Percentiles rank a stretch among this genome's conserved stretches.
phyloP scores from a whole-genome alignment of 2,113 vertebrate species.

The Ameiurus melas region DNA sequence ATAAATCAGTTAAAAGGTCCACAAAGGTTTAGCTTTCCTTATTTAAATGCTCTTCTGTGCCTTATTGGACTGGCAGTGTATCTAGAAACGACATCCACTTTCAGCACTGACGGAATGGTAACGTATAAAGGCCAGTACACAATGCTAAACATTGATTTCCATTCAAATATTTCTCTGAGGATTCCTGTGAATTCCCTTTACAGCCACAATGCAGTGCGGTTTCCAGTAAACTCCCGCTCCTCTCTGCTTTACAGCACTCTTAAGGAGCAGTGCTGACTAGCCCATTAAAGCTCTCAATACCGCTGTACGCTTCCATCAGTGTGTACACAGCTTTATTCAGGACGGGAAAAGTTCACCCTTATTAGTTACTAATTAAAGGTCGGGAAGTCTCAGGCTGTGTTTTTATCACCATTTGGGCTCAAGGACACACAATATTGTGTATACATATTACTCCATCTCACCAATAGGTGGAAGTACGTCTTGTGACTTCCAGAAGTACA shows the following conservation, averaged over 20 bases:
- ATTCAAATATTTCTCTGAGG: neutral
- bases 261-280: neutral
- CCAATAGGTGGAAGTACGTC: constrained; percentile 15
- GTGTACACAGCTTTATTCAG: neutral
- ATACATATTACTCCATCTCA: neutral
- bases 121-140: neutral
- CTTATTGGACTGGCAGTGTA: neutral
- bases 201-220: neutral
- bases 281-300: neutral
- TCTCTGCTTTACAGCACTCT: neutral
- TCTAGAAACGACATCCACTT: neutral
- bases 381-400: neutral
- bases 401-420: neutral
- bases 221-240: neutral
- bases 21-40: neutral
- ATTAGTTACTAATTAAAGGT: constrained; percentile 31
- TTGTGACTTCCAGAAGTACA: neutral
- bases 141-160: neutral
- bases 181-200: neutral
- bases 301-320: neutral
- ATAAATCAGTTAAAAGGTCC: neutral
- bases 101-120: neutral
- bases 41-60: neutral
- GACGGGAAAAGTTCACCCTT: neutral
- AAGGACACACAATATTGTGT: neutral